Conservation (phyloP, 1,140 invertebrate genomes). For the Brachystomella parvula region DNA sequence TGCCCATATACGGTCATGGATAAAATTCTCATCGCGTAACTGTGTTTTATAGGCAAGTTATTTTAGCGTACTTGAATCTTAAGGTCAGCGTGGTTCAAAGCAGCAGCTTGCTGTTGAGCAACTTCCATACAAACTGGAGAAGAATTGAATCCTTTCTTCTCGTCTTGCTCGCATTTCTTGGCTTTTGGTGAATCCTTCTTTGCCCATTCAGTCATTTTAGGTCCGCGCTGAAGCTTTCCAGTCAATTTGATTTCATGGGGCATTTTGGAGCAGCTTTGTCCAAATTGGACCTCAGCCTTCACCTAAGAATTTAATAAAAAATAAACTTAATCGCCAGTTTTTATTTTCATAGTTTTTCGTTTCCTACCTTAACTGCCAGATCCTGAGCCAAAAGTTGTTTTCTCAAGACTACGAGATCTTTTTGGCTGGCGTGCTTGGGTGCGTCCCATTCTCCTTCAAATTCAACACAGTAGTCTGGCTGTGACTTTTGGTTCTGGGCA, state of each 20-base stretch:
- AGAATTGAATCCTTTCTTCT: conserved; percentile 29
- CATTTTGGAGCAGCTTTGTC: conserved; percentile 22
- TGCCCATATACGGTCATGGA: too few species aligned
- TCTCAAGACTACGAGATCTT: conserved; percentile 23
- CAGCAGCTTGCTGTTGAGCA: conserved; percentile 30
- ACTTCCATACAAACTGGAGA: conserved; percentile 29
- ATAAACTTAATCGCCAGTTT: too few species aligned
- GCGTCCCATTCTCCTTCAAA: conserved; percentile 25
- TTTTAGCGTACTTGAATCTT: too few species aligned
- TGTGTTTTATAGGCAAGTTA: too few species aligned
- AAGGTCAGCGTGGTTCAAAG: conserved; percentile 26
- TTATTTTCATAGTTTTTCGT: neutral
- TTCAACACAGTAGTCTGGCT: conserved; percentile 27
- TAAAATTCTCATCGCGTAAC: too few species aligned
- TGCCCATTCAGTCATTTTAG: conserved; percentile 32
- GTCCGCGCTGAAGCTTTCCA: conserved; percentile 28
- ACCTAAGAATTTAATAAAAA: too few species aligned
- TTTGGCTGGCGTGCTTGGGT: conserved; percentile 17
- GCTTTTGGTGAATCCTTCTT: conserved; percentile 29
- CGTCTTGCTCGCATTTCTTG: conserved; percentile 28
- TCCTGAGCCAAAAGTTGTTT: conserved; percentile 23
- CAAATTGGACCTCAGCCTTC: conserved; percentile 17
- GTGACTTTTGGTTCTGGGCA: conserved; percentile 18
- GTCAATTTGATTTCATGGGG: conserved; percentile 7
- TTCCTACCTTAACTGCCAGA: conserved; percentile 16